phyloP scores from a whole-genome alignment of 2,888 invertebrate genomes.

The Eugnorisma glareosa region DNA sequence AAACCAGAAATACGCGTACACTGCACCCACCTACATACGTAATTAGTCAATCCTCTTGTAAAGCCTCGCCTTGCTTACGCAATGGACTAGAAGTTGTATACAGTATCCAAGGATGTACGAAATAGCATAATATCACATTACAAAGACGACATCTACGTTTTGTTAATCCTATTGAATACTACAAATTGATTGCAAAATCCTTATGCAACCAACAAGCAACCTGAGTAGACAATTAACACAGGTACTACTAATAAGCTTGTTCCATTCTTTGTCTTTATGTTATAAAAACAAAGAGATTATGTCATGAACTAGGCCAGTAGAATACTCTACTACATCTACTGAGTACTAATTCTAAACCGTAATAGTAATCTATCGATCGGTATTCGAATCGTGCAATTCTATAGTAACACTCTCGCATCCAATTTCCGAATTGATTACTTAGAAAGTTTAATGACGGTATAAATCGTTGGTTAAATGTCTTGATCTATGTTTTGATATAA shows the following conservation, averaged over 20 bases:
- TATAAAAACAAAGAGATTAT: slow-evolving; percentile 23
- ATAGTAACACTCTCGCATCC: background rate
- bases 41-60: slow-evolving; percentile 39
- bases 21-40: background rate
- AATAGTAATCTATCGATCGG: background rate
- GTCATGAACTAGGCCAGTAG: slow-evolving; percentile 17
- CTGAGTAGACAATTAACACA: slow-evolving; percentile 1
- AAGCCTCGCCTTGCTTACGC: slow-evolving; percentile 36
- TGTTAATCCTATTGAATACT: slow-evolving; percentile 31
- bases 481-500: slow-evolving; percentile 3
- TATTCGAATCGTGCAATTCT: slow-evolving; percentile 7
- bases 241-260: background rate
- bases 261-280: background rate
- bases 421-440: slow-evolving; percentile 33
- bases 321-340: background rate
- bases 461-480: slow-evolving; percentile 5
- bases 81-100: slow-evolving; percentile 21
- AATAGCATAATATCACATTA: slow-evolving; percentile 39
- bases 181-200: slow-evolving; percentile 13
- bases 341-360: slow-evolving; percentile 15
- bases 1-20: background rate
- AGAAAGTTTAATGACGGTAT: slow-evolving; percentile 33
- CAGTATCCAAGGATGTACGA: slow-evolving; percentile 41
- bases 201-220: slow-evolving; percentile 15
- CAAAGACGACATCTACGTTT: slow-evolving; percentile 30